Evolutionary conservation across 1,140 invertebrate genomes (phyloP).

Genomic region (Drosophila sulfurigaster): DNA sequence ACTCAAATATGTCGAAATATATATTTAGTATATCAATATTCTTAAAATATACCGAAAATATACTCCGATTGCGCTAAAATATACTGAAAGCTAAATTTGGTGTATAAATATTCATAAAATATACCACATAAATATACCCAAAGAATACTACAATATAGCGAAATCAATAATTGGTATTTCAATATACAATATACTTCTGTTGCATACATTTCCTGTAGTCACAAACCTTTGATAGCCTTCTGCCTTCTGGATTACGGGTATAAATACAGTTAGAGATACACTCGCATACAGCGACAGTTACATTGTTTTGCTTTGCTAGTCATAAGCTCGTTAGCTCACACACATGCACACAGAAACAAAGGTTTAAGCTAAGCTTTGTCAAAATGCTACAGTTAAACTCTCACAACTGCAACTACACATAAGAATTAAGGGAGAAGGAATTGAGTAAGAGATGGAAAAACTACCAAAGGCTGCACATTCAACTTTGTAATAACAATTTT

Average conservation of each 20-base stretch:
- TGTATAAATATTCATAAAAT: no score
- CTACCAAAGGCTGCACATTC: constrained; percentile 58
- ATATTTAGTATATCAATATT: no score
- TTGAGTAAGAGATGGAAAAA: constrained; percentile 42
- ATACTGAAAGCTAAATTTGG: no score
- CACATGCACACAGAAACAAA: constrained; percentile 11
- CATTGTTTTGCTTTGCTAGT: constrained; percentile 9
- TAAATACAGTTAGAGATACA: neutral
- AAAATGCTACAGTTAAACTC: constrained; percentile 66
- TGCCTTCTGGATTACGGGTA: neutral
- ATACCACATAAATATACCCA: no score
- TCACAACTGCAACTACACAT: constrained; percentile 34
- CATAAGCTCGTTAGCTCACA: constrained; percentile 67
- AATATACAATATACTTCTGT: no score
- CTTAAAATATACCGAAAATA: no score
- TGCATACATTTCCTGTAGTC: no score
- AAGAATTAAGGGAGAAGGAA: constrained; percentile 9
- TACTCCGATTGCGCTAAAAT: no score
- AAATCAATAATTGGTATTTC: no score
- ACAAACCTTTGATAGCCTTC: no score
- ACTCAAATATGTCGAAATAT: no score
- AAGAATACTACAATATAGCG: no score
- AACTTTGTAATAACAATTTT: constrained; percentile 69
- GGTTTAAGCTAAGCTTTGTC: constrained; percentile 57
- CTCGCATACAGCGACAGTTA: neutral